Evolutionary conservation across 2,888 invertebrate species (phyloP), one percentile per base, ranked within the genome.

Genomic region (Acheta domesticus): DNA sequence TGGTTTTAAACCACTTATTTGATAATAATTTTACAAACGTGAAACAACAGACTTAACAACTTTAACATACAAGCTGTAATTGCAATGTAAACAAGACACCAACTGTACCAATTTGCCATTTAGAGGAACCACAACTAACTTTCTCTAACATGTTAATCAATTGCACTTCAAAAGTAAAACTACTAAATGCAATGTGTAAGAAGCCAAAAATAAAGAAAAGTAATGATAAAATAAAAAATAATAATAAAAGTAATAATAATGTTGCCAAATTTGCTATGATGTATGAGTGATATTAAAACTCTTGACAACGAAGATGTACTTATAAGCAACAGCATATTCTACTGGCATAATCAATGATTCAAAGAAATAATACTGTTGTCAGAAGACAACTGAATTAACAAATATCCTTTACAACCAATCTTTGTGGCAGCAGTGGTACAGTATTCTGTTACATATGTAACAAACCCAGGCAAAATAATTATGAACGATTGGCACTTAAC

Each of bases 1-100:
- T 62, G 62, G 62, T 62, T 62, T 62, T 19, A 62, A 62, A 62
- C 62, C 62, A 14, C n/a, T 62, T n/a, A 19, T 62, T 62, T 62
- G 16, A 62, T 62, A 62, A 62, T 62, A 62, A 62, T 62, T 62
- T 62, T 62, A 62, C 62, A 62, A 62, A 62, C 62, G n/a, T 14
- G 62, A 62, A 62, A 62, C 62, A 62, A 62, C 62, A 62, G 62
- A n/a, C 62, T 62, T 19, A 62, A 14, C 14, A 62, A n/a, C n/a
- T 62, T 62, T 62, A 62, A 62, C 62, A 62, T 62, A 12, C 62
- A 62, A 62, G 62, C 62, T 19, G 14, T n/a, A 62, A 62, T 62
- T 19, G 62, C n/a, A 62, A 62, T 62, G 62, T 62, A 62, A 62
- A 62, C 62, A 62, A 62, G 62, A 62, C 14, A 19, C n/a, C n/a